Percentiles rank a stretch among this genome's conserved stretches.
These are phyloP conservation scores for Ormyrus thymus DNA, from an alignment of 2,888 invertebrate genomes.

Conservation along the genomic window DNA sequence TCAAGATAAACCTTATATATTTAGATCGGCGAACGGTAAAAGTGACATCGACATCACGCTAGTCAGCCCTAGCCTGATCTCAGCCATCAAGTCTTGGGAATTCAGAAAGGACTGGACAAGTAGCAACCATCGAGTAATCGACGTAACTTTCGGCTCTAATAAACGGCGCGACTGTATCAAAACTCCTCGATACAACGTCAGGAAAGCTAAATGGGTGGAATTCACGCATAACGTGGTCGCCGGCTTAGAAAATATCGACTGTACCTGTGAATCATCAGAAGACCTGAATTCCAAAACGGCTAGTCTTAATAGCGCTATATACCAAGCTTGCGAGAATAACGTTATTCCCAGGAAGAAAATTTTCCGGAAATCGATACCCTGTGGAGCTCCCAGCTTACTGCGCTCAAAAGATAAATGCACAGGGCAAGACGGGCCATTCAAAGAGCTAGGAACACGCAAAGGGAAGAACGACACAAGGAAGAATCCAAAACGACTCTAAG, in stretches of 20 bases:
- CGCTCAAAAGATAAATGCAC: not conserved
- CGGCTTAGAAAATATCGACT: not conserved
- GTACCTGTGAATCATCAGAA: not conserved
- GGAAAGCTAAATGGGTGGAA: not conserved
- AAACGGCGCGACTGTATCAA: not conserved
- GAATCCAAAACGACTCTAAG: not conserved
- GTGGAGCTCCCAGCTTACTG: not conserved
- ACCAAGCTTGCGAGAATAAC: not conserved
- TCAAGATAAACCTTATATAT: not conserved
- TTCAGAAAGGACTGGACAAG: conserved; percentile 3
- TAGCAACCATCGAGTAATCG: conserved; percentile 31
- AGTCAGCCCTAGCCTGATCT: not conserved
- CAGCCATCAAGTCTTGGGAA: not conserved
- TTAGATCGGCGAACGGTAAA: not conserved
- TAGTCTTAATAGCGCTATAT: not conserved
- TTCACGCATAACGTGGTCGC: not conserved
- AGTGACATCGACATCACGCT: not conserved
- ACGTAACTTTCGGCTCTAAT: not conserved
- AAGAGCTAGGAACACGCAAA: not conserved
- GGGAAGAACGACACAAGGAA: not conserved
- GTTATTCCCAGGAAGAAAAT: not conserved
- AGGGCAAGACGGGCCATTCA: not conserved
- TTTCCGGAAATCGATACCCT: not conserved
- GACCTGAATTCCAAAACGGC: not conserved
- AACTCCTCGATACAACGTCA: not conserved